phyloP scores from a whole-genome alignment of 2,113 vertebrate species.

The Smithornis capensis region DNA sequence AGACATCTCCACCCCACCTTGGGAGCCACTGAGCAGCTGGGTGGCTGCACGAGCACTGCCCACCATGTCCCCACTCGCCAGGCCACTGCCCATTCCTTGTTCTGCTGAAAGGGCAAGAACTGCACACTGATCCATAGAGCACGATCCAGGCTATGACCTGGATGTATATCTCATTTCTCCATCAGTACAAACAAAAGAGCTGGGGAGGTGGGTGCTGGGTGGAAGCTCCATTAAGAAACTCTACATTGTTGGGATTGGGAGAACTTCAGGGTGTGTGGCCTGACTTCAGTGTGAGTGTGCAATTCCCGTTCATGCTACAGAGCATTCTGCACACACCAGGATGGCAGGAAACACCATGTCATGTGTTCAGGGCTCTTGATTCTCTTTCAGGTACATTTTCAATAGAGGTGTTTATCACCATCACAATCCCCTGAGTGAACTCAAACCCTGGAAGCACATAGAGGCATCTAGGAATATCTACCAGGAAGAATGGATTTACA shows the following conservation, averaged over 20 bases:
- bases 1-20: not conserved
- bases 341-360: not conserved
- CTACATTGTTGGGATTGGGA: not conserved
- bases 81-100: not conserved
- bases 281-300: accelerated
- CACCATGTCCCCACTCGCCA: not conserved
- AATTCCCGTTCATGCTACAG: not conserved
- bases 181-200: not conserved
- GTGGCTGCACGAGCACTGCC: not conserved
- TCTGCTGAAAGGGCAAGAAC: not conserved
- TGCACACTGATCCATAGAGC: not conserved
- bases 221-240: not conserved
- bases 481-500: not conserved
- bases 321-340: not conserved
- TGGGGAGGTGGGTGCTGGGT: not conserved
- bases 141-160: not conserved
- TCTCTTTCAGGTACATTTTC: not conserved
- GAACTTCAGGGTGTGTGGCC: not conserved
- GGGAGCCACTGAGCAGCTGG: not conserved
- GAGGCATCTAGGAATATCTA: not conserved
- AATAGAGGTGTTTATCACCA: not conserved
- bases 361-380: not conserved
- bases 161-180: not conserved
- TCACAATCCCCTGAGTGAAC: not conserved
- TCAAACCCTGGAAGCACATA: not conserved